Evolutionary conservation across 2,888 invertebrate species (phyloP).

Genomic region (Trissoscelio sp.): DNA sequence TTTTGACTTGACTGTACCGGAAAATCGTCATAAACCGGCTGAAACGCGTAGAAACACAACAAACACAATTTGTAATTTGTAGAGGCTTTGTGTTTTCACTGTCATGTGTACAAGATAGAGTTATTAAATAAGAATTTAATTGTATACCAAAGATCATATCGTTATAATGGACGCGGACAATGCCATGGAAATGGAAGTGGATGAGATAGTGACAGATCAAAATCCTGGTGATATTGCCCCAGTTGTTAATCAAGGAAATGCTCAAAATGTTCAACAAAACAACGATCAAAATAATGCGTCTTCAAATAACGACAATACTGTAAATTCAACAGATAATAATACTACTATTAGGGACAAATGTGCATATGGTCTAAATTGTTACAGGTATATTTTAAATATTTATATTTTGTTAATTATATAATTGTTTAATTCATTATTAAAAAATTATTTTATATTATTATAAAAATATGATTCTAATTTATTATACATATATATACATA

Average conservation of each 20-base stretch:
- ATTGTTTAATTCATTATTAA: background rate
- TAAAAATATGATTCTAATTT: too few species aligned
- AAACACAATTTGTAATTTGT: too few species aligned
- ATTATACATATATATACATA: too few species aligned
- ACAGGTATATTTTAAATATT: conserved; percentile 83
- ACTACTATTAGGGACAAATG: conserved; percentile 84
- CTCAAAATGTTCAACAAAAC: too few species aligned
- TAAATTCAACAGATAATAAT: conserved; percentile 27
- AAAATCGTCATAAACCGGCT: too few species aligned
- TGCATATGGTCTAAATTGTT: conserved; percentile 87
- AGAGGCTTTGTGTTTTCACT: too few species aligned
- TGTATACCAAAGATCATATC: too few species aligned
- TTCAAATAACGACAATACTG: conserved; percentile 16
- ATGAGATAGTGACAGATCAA: background rate
- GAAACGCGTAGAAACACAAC: too few species aligned
- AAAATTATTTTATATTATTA: background rate
- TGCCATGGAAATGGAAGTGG: background rate
- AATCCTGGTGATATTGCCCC: background rate
- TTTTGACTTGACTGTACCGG: too few species aligned
- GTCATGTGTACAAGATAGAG: too few species aligned
- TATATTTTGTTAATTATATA: background rate
- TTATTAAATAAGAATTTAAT: too few species aligned
- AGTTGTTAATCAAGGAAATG: background rate
- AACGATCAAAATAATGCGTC: background rate
- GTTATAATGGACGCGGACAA: too few species aligned